A percentile compares a stretch with the other conserved stretches of the same genome.
These are phyloP conservation scores for Andinoacara biseriatus DNA, from an alignment of 2,113 vertebrate species.

Conservation along the genomic window DNA sequence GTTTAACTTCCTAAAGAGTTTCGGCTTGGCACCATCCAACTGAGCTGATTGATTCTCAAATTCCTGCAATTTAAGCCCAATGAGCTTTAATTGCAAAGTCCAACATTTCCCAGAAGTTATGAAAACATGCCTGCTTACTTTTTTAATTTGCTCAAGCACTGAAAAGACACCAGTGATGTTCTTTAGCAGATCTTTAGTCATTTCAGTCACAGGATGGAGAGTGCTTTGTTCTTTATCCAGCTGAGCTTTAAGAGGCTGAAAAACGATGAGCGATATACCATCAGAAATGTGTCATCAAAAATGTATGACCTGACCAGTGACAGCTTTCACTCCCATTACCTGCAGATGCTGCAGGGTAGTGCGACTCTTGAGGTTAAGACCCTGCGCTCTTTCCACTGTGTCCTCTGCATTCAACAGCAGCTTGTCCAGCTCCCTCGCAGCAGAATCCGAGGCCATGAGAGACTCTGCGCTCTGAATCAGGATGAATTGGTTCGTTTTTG, in stretches of 20 bases:
- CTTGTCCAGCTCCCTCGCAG: constrained; percentile 31
- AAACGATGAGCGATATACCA: not conserved
- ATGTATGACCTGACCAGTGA: not conserved
- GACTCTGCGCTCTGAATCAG: constrained; percentile 22
- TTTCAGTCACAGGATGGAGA: constrained; percentile 16
- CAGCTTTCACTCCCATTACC: constrained; percentile 44
- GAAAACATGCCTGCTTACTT: constrained; percentile 10
- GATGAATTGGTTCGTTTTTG: not conserved
- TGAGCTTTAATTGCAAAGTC: not conserved
- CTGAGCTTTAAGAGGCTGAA: constrained; percentile 14
- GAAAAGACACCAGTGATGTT: constrained; percentile 26
- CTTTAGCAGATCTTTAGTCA: constrained; percentile 31
- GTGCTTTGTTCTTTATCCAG: constrained; percentile 3
- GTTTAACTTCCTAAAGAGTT: constrained; percentile 32
- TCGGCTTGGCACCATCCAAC: constrained; percentile 36
- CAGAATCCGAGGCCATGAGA: constrained; percentile 22
- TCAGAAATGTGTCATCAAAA: not conserved
- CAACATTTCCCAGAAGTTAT: not conserved
- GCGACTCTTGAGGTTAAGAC: constrained; percentile 29
- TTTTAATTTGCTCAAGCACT: constrained; percentile 40
- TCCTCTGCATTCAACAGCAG: constrained; percentile 40
- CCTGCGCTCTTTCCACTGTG: not conserved
- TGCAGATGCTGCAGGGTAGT: constrained; percentile 29
- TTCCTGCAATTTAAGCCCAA: constrained; percentile 34
- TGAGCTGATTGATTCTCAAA: constrained; percentile 44